A percentile compares a stretch with the other conserved stretches of the same genome.
Conservation (phyloP, 2,113 vertebrate species). For the Sorex fumeus region DNA sequence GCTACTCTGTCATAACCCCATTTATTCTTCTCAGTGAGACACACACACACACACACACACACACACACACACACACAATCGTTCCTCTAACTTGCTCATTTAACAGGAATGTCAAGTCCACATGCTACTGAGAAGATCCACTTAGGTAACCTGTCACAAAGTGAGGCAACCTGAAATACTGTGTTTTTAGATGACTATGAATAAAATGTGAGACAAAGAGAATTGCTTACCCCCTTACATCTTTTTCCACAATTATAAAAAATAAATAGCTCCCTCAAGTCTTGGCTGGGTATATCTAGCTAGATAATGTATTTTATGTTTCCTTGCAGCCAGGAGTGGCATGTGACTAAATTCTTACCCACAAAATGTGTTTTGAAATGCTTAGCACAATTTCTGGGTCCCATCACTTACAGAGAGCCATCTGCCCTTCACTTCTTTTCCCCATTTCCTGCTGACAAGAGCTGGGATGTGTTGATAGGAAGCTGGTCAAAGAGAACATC, state of each 20-base stretch:
- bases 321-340: neutral
- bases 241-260: conserved; percentile 8
- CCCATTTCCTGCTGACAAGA: neutral
- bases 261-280: neutral
- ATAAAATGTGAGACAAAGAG: neutral
- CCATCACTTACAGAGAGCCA: neutral
- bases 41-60: neutral
- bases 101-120: neutral
- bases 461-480: neutral
- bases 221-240: neutral
- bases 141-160: neutral
- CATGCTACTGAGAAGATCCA: neutral
- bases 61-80: neutral
- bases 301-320: neutral
- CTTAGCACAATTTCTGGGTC: neutral
- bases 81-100: neutral
- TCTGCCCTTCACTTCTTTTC: neutral
- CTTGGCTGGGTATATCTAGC: neutral
- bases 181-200: neutral
- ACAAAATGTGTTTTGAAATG: neutral
- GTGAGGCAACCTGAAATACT: neutral
- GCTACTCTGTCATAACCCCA: neutral
- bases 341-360: neutral
- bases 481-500: neutral
- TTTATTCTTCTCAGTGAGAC: neutral